These are phyloP conservation scores for Cherax quadricarinatus DNA, from an alignment of 1,140 invertebrate species.

Conservation along the genomic window DNA sequence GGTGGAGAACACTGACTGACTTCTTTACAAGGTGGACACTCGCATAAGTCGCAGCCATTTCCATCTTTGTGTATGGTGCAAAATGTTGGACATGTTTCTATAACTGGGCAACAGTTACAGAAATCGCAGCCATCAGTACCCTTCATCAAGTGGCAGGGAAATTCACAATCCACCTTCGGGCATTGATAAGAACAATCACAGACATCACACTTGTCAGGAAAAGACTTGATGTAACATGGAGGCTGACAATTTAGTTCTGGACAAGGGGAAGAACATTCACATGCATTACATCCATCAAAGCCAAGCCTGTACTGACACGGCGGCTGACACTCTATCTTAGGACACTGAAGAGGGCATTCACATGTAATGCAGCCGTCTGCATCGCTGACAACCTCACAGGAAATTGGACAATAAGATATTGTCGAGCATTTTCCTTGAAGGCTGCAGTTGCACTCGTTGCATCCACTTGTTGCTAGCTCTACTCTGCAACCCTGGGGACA, in stretches of 20 bases:
- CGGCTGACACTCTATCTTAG: not conserved
- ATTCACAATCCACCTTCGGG: too few relatives aligned
- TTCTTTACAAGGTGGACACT: not conserved
- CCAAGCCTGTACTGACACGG: not conserved
- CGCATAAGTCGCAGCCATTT: not conserved
- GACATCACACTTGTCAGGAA: not conserved
- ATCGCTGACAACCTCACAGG: not conserved
- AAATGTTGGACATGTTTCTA: not conserved
- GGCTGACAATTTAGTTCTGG: not conserved
- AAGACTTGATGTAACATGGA: not conserved
- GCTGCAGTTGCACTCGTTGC: not conserved
- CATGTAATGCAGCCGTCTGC: not conserved
- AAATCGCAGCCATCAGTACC: too few relatives aligned
- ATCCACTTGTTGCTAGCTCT: not conserved
- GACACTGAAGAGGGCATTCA: not conserved
- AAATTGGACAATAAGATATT: not conserved
- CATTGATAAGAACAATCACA: not conserved
- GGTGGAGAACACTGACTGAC: too few relatives aligned
- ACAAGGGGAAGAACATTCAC: not conserved
- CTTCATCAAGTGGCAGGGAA: too few relatives aligned
- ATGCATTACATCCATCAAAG: not conserved
- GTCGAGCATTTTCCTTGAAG: not conserved
- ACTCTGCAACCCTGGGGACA: not conserved
- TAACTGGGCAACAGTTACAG: not conserved
- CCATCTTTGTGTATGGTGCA: not conserved